phyloP scores from a whole-genome alignment of 2,113 vertebrate species.

The Melierax canorus region DNA sequence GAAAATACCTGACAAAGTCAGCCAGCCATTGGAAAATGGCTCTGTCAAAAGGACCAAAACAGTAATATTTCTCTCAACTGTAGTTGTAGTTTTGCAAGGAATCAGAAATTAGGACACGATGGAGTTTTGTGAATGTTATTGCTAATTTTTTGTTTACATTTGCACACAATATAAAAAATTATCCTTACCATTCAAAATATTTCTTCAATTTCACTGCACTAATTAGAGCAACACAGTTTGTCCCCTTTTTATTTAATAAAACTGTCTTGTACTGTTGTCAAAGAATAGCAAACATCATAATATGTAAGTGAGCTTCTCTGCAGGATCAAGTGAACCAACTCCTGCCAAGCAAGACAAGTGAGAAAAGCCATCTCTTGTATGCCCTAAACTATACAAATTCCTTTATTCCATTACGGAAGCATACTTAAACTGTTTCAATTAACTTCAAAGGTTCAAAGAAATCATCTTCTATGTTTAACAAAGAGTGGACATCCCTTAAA shows the following conservation, averaged over 20 bases:
- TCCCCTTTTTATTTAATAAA: background rate
- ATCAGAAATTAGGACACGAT: background rate
- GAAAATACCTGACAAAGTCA: background rate
- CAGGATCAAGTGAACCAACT: background rate
- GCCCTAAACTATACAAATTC: background rate
- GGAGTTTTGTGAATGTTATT: background rate
- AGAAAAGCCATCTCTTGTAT: background rate
- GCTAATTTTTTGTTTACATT: background rate
- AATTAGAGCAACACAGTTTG: background rate
- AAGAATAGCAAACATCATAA: background rate
- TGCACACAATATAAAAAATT: background rate
- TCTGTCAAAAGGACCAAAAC: background rate
- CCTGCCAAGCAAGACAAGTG: background rate
- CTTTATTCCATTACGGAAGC: background rate
- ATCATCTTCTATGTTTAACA: background rate
- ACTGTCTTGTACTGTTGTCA: background rate
- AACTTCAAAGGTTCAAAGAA: slow-evolving; percentile 2
- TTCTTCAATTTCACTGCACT: background rate
- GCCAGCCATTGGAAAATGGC: background rate
- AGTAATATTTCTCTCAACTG: background rate
- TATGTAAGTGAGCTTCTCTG: background rate
- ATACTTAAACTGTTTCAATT: background rate
- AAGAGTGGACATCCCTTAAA: background rate
- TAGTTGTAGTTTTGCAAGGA: background rate
- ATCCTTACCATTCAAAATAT: background rate